Evolutionary conservation across 2,888 invertebrate genomes (phyloP).

Genomic region (Oconnorella tubifera): DNA sequence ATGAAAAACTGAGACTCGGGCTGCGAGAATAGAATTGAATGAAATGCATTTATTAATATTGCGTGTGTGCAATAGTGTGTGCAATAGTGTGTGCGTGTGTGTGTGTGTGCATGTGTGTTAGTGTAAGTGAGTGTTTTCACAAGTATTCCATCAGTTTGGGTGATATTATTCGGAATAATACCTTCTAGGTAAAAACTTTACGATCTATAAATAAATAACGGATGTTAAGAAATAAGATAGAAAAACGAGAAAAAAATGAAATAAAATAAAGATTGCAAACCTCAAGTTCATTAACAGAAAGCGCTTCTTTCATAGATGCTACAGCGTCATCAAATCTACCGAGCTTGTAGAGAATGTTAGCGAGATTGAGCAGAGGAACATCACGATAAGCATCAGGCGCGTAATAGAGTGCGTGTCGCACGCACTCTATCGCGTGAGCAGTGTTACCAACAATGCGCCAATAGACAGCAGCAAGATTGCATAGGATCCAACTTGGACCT

Average conservation of each 20-base stretch:
- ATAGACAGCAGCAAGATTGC: slow-evolving; percentile 71
- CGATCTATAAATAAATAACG: too few species aligned
- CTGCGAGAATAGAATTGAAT: slow-evolving; percentile 56
- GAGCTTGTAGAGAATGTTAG: slow-evolving; percentile 65
- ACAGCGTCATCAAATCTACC: slow-evolving; percentile 66
- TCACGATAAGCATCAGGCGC: slow-evolving; percentile 65
- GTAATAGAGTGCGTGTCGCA: slow-evolving; percentile 64
- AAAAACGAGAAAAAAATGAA: too few species aligned
- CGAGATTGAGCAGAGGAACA: slow-evolving; percentile 68
- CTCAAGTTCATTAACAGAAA: slow-evolving; percentile 65
- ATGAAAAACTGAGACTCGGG: slow-evolving; percentile 71
- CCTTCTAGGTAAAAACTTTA: too few species aligned
- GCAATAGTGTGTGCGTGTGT: too few species aligned
- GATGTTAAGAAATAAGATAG: too few species aligned
- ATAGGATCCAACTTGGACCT: slow-evolving; percentile 71
- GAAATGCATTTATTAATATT: too few species aligned
- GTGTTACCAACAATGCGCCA: slow-evolving; percentile 73
- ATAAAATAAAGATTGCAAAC: too few species aligned
- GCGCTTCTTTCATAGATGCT: slow-evolving; percentile 64
- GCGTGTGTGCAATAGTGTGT: too few species aligned
- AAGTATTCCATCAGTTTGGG: too few species aligned
- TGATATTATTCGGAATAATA: too few species aligned
- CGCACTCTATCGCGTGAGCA: slow-evolving; percentile 68
- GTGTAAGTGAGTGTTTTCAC: too few species aligned
- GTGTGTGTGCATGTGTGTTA: too few species aligned